These are phyloP conservation scores for Champsocephalus gunnari DNA, from an alignment of 2,797 vertebrate species.

Conservation along the genomic window DNA sequence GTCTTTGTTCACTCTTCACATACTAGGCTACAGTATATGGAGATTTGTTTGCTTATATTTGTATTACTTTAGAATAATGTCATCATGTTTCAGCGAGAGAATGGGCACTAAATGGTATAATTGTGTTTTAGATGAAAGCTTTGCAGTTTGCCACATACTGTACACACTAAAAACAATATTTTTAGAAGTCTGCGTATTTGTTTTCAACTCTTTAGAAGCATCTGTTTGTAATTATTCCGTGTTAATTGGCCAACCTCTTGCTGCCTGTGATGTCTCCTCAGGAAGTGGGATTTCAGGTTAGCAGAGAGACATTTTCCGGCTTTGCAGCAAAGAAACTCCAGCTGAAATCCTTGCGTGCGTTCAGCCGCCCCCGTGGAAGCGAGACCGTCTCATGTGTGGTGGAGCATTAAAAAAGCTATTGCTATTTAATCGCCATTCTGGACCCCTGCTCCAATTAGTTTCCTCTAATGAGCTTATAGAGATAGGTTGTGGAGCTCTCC, in stretches of 20 bases:
- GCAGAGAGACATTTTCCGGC: conserved; percentile 31
- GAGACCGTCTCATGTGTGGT: conserved; percentile 52
- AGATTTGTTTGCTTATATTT: conserved; percentile 9
- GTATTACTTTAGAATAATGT: not conserved
- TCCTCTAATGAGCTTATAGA: conserved; percentile 63
- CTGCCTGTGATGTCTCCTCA: conserved; percentile 44
- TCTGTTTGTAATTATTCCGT: conserved; percentile 66
- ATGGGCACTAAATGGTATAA: conserved; percentile 4
- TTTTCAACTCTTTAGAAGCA: conserved; percentile 49
- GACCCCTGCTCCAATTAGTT: conserved; percentile 69
- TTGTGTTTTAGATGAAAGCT: conserved; percentile 12
- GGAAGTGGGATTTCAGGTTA: conserved; percentile 41
- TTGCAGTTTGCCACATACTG: conserved; percentile 14
- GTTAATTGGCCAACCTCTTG: conserved; percentile 64
- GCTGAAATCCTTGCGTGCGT: conserved; percentile 27
- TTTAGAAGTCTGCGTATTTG: conserved; percentile 36
- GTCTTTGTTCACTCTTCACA: conserved; percentile 14
- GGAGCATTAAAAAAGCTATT: conserved; percentile 65
- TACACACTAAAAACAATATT: not conserved
- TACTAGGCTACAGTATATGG: not conserved
- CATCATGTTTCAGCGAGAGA: conserved; percentile 22
- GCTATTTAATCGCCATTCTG: conserved; percentile 65
- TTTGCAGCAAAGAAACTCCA: conserved; percentile 41
- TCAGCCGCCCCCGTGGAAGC: conserved; percentile 33
- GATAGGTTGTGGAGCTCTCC: conserved; percentile 28